Conservation (phyloP, 2,888 invertebrate species). For the Hipparchia semele region DNA sequence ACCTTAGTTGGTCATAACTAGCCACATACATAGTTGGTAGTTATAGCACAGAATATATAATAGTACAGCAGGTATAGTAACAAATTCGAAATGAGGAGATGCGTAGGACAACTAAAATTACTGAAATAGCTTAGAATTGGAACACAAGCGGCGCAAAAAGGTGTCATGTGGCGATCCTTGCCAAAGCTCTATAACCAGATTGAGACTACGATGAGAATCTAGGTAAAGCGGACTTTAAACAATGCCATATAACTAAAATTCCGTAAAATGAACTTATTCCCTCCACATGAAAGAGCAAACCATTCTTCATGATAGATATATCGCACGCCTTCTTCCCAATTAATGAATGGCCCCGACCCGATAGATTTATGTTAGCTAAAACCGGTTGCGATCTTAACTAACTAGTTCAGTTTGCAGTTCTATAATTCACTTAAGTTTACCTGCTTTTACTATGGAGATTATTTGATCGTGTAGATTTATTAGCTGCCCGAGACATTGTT, state of each 20-base stretch:
- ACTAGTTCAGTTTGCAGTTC: constrained; percentile 30
- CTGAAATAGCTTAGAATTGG: too few relatives aligned
- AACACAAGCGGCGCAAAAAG: too few relatives aligned
- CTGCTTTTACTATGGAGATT: constrained; percentile 22
- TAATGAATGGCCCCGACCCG: constrained; percentile 29
- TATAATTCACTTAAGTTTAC: constrained; percentile 33
- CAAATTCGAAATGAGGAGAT: too few relatives aligned
- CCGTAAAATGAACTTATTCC: constrained; percentile 2
- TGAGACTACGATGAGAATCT: neutral
- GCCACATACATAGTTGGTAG: too few relatives aligned
- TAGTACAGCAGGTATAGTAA: too few relatives aligned
- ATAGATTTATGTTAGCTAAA: constrained; percentile 36
- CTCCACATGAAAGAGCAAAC: constrained; percentile 15
- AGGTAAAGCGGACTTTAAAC: too few relatives aligned
- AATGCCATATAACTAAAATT: too few relatives aligned
- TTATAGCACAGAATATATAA: too few relatives aligned
- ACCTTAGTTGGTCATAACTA: too few relatives aligned
- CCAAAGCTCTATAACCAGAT: neutral
- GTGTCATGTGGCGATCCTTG: neutral
- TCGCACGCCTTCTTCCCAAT: constrained; percentile 27
- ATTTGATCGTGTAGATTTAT: constrained; percentile 9
- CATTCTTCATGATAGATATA: constrained; percentile 27
- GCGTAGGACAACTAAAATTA: too few relatives aligned
- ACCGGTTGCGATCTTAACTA: constrained; percentile 35
- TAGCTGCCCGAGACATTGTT: neutral